phyloP scores from a whole-genome alignment of 2,113 vertebrate genomes.

The Brachyistius frenatus region DNA sequence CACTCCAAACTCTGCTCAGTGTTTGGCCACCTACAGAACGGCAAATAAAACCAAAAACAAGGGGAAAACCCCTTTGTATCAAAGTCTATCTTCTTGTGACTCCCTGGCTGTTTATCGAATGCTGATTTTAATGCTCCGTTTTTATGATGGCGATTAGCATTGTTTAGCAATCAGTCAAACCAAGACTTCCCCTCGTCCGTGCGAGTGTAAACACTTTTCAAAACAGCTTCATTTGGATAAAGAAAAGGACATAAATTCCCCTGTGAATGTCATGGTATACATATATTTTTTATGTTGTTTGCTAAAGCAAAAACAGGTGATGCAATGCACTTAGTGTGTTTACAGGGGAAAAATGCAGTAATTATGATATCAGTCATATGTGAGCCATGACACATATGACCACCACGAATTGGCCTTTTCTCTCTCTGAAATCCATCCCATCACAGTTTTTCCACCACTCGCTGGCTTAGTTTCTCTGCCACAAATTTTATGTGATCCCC shows the following conservation, averaged over 20 bases:
- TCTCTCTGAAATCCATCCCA: slow-evolving; percentile 48
- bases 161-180: slow-evolving; percentile 80
- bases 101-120: slow-evolving; percentile 74
- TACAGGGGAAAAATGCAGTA: slow-evolving; percentile 53
- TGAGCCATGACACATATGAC: slow-evolving; percentile 69
- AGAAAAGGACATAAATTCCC: slow-evolving; percentile 66
- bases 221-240: slow-evolving; percentile 69
- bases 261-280: slow-evolving; percentile 54
- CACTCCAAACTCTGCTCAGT: slow-evolving; percentile 60
- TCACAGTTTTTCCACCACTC: slow-evolving; percentile 67
- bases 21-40: slow-evolving; percentile 76
- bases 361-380: slow-evolving; percentile 63
- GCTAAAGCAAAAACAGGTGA: slow-evolving; percentile 62
- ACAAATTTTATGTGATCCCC: slow-evolving; percentile 33
- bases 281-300: slow-evolving; percentile 54
- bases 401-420: slow-evolving; percentile 62
- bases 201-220: slow-evolving; percentile 80
- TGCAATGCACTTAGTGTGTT: slow-evolving; percentile 56
- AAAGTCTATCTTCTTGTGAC: slow-evolving; percentile 74
- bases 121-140: slow-evolving; percentile 78
- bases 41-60: slow-evolving; percentile 46
- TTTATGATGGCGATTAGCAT: slow-evolving; percentile 80
- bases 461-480: slow-evolving; percentile 38
- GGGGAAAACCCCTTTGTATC: slow-evolving; percentile 67
- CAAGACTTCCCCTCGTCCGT: slow-evolving; percentile 70